Conservation (phyloP, 2,113 vertebrate species). For the Sorex fumeus region DNA sequence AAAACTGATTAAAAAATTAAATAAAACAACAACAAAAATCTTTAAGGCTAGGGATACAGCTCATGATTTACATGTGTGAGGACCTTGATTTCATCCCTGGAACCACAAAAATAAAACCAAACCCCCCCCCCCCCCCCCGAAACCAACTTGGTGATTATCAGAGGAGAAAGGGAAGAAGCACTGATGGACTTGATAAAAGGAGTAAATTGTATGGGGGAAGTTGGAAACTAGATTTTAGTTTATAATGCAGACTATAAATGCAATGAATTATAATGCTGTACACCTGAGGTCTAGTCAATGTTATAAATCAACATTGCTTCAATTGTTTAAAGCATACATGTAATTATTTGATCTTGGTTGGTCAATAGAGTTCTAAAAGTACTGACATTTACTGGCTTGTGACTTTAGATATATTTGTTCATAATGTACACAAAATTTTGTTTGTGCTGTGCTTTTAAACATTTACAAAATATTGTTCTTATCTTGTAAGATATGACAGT, state of each 20-base stretch:
- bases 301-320: not conserved
- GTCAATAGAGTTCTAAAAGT: not conserved
- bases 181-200: not conserved
- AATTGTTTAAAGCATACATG: not conserved
- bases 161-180: not conserved
- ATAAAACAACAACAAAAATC: not conserved
- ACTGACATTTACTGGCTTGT: not conserved
- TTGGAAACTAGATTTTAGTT: not conserved
- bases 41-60: too few relatives aligned
- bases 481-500: not conserved
- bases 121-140: not conserved
- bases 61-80: too few relatives aligned
- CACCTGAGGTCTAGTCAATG: not conserved
- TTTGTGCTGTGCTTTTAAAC: not conserved
- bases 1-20: not conserved
- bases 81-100: too few relatives aligned
- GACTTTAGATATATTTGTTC: not conserved
- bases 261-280: not conserved
- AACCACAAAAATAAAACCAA: too few relatives aligned
- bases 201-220: not conserved
- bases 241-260: not conserved
- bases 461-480: conserved; percentile 2
- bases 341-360: not conserved
- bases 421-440: conserved; percentile 28
- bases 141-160: not conserved